phyloP scores from a whole-genome alignment of 2,113 vertebrate genomes.

The Sturnira hondurensis region DNA sequence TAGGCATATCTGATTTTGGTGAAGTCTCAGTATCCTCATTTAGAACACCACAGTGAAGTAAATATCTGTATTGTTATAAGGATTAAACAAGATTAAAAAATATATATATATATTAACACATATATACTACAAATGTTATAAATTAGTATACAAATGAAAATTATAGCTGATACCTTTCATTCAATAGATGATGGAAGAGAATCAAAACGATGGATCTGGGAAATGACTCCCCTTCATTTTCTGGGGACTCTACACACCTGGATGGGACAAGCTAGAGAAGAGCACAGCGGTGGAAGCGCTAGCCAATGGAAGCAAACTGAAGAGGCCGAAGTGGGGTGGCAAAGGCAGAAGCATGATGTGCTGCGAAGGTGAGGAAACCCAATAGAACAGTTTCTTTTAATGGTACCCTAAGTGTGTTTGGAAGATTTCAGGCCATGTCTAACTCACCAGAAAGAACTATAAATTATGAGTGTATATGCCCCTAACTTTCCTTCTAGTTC shows the following conservation, averaged over 20 bases:
- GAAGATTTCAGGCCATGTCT: not conserved
- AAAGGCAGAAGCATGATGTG: not conserved
- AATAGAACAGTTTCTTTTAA: not conserved
- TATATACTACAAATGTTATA: not conserved
- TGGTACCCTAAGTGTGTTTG: not conserved
- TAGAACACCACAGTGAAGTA: not conserved
- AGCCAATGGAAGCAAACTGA: not conserved
- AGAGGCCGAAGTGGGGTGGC: not conserved
- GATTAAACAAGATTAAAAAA: not conserved
- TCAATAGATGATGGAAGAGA: not conserved
- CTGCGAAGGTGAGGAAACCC: not conserved
- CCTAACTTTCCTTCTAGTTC: not conserved
- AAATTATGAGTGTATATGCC: not conserved
- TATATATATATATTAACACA: not conserved
- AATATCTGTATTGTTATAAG: not conserved
- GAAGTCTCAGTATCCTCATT: slow-evolving; percentile 7
- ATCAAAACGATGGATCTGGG: not conserved
- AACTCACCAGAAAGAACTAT: not conserved
- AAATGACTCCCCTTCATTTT: not conserved
- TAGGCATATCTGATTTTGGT: slow-evolving; percentile 2
- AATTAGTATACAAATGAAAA: not conserved
- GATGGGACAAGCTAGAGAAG: not conserved
- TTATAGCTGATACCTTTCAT: slow-evolving; percentile 17
- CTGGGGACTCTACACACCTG: not conserved
- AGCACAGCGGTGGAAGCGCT: not conserved